These are phyloP conservation scores for Acanthochromis polyacanthus DNA, from an alignment of 2,113 vertebrate genomes.

Conservation along the genomic window DNA sequence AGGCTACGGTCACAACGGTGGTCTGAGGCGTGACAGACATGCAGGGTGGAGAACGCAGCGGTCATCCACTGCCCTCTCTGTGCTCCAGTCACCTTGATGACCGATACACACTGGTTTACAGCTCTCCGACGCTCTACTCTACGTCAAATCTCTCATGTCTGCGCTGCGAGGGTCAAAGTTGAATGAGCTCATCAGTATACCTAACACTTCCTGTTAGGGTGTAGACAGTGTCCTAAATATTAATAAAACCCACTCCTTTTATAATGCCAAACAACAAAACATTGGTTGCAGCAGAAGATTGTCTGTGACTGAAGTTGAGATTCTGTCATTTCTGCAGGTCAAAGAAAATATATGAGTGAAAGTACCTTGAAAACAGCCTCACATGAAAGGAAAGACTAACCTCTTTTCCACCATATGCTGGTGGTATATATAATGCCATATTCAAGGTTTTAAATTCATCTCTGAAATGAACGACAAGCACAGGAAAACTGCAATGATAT, in stretches of 20 bases:
- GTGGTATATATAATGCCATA: background rate
- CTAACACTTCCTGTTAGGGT: slow-evolving; percentile 41
- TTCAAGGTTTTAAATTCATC: background rate
- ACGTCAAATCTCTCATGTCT: slow-evolving; percentile 24
- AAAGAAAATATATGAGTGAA: slow-evolving; percentile 23
- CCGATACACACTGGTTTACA: slow-evolving; percentile 29
- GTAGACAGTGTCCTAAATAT: slow-evolving; percentile 47
- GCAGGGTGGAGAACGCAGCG: slow-evolving; percentile 51
- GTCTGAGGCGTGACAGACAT: slow-evolving; percentile 65
- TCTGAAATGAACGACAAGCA: background rate
- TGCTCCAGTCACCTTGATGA: slow-evolving; percentile 59
- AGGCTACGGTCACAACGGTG: slow-evolving; percentile 58
- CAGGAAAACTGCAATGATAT: background rate
- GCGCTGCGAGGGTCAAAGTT: slow-evolving; percentile 50
- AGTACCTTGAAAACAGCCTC: background rate
- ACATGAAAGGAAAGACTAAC: background rate
- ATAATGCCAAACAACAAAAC: slow-evolving; percentile 27
- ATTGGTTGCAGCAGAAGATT: background rate
- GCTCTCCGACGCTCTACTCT: slow-evolving; percentile 3
- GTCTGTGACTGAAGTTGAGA: slow-evolving; percentile 46
- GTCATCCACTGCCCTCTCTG: slow-evolving; percentile 51
- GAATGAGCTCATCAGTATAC: slow-evolving; percentile 71
- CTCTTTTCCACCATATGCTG: background rate
- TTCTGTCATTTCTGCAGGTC: slow-evolving; percentile 46
- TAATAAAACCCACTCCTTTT: slow-evolving; percentile 36